These are phyloP conservation scores for Elmis aenea DNA, from an alignment of 2,888 invertebrate genomes.

Conservation along the genomic window DNA sequence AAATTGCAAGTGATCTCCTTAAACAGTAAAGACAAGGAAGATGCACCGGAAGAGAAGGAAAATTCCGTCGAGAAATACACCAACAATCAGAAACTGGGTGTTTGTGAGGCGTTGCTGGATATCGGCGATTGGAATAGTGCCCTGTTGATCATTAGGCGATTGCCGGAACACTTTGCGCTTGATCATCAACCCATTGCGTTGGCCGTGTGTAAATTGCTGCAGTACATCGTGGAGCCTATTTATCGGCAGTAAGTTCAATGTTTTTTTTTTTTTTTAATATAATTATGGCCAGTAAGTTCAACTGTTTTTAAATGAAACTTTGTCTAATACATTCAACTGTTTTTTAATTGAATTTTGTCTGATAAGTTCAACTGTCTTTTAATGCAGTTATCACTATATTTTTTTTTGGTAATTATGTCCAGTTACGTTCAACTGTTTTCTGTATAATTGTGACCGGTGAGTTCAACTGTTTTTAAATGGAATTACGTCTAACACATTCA, in stretches of 20 bases:
- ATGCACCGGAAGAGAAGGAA: conserved; percentile 64
- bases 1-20: conserved; percentile 77
- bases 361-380: no score
- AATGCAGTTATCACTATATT: no score
- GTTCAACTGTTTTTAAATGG: no score
- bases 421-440: no score
- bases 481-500: no score
- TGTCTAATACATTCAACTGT: no score
- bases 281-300: not conserved
- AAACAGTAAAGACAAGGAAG: conserved; percentile 73
- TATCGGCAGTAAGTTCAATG: conserved; percentile 63
- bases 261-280: not conserved
- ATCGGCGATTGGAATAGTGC: conserved; percentile 91
- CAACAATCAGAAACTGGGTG: conserved; percentile 88
- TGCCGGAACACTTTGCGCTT: conserved; percentile 77
- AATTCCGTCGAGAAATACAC: conserved; percentile 57
- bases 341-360: no score
- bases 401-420: not conserved
- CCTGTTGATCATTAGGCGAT: conserved; percentile 67
- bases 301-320: no score
- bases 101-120: conserved; percentile 82
- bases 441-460: not conserved
- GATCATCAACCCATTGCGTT: conserved; percentile 73
- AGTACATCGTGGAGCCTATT: conserved; percentile 79
- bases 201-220: conserved; percentile 74